Evolutionary conservation across 2,888 invertebrate species (phyloP).

Genomic region (Stegana nigrithorax): DNA sequence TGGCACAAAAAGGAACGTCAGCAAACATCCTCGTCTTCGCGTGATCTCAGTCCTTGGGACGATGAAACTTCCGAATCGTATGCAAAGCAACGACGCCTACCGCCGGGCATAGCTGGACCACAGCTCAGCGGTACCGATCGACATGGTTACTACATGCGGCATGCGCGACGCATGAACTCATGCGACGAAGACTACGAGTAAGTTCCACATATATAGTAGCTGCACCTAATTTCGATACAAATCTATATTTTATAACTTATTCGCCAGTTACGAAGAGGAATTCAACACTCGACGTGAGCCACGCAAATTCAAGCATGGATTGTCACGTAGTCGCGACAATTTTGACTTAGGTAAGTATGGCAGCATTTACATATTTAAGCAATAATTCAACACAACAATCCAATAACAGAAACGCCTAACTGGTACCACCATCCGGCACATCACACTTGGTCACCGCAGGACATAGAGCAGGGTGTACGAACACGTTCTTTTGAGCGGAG

Average conservation of each 20-base stretch:
- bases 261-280: slow-evolving; percentile 66
- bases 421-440: slow-evolving; percentile 66
- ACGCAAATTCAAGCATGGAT: slow-evolving; percentile 63
- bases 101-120: slow-evolving; percentile 32
- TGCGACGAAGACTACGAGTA: slow-evolving; percentile 81
- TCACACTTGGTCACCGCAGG: slow-evolving; percentile 68
- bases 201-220: slow-evolving; percentile 50
- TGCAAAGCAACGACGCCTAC: slow-evolving; percentile 63
- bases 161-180: slow-evolving; percentile 71
- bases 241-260: not conserved
- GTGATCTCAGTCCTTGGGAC: slow-evolving; percentile 86
- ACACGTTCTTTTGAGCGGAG: slow-evolving; percentile 66
- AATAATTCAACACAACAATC: too few species aligned
- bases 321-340: slow-evolving; percentile 66
- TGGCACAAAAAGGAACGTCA: slow-evolving; percentile 72
- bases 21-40: slow-evolving; percentile 79
- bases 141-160: slow-evolving; percentile 71
- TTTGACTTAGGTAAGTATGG: slow-evolving; percentile 63
- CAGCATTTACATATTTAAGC: not conserved
- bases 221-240: not conserved
- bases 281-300: slow-evolving; percentile 60
- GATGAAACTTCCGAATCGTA: slow-evolving; percentile 74
- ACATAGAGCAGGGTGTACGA: slow-evolving; percentile 65
- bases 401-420: slow-evolving; percentile 64
- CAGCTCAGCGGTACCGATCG: slow-evolving; percentile 47